Conservation (phyloP, 2,888 invertebrate species). For the Melinaea marsaeus region DNA sequence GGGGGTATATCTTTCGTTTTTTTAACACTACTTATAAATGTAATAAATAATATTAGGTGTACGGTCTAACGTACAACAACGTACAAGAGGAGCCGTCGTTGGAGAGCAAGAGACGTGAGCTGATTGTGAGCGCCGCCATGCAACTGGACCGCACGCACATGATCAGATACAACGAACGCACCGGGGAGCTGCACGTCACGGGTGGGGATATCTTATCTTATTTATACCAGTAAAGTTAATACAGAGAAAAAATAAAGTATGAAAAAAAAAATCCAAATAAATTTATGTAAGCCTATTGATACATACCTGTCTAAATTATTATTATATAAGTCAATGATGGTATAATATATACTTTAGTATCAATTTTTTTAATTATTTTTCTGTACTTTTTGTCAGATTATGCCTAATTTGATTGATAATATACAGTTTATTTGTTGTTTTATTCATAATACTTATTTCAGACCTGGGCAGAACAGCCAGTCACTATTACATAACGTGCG, state of each 20-base stretch:
- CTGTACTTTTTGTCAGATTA: background rate
- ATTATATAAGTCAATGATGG: background rate
- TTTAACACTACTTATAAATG: constrained; percentile 1
- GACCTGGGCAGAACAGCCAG: constrained; percentile 98
- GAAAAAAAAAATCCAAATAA: background rate
- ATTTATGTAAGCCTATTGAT: too few relatives aligned
- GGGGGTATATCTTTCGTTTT: background rate
- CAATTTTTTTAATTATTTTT: background rate
- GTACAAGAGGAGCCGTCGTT: constrained; percentile 88
- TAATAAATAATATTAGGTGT: constrained; percentile 53
- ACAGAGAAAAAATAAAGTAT: background rate
- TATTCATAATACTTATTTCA: constrained; percentile 33
- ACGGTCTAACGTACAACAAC: constrained; percentile 80
- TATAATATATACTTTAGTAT: background rate
- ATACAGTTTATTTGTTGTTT: background rate
- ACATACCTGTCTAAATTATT: too few relatives aligned
- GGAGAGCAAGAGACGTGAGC: constrained; percentile 84
- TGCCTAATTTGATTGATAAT: background rate
- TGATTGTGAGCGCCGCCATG: constrained; percentile 89
- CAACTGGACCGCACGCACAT: constrained; percentile 94
- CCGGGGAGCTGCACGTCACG: constrained; percentile 87
- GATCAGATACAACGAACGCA: constrained; percentile 92
- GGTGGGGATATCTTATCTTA: constrained; percentile 46
- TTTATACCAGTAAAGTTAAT: background rate
- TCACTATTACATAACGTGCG: constrained; percentile 97